Evolutionary conservation across 2,113 vertebrate species (phyloP).

Genomic region (Rhagologus leucostigma): DNA sequence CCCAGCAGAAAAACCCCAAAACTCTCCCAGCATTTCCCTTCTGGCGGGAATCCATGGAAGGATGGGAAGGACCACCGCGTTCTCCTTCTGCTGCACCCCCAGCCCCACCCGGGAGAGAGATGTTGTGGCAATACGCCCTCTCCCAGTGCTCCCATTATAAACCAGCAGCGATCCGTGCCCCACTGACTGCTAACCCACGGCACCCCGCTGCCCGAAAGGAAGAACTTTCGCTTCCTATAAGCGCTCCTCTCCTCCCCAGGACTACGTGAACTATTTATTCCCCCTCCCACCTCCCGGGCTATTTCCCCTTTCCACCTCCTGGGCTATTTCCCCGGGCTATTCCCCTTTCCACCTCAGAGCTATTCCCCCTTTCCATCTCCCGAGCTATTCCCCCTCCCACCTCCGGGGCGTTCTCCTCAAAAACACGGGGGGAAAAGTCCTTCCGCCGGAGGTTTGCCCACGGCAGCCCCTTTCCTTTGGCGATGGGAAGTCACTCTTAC

Average conservation of each 20-base stretch:
- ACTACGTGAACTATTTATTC: background rate
- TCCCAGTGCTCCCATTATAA: accelerated
- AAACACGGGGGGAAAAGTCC: background rate
- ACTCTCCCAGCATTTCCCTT: accelerated
- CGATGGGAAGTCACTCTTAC: too few species aligned
- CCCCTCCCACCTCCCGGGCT: background rate
- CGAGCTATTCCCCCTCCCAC: background rate
- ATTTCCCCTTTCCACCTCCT: background rate
- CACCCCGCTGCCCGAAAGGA: background rate
- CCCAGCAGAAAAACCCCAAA: background rate
- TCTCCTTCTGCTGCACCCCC: background rate
- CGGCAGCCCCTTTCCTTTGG: background rate
- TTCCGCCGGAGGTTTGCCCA: background rate
- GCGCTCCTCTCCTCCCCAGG: background rate
- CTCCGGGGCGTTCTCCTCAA: background rate
- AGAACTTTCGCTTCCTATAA: background rate
- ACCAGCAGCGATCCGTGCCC: background rate
- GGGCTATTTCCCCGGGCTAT: background rate
- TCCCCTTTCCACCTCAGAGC: background rate
- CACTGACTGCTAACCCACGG: background rate
- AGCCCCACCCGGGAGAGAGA: too few species aligned
- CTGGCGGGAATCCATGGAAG: accelerated
- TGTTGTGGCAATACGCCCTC: too few species aligned
- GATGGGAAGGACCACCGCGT: background rate
- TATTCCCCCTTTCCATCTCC: background rate